A percentile compares a stretch with the other conserved stretches of the same genome.
These are phyloP conservation scores for Malaclemys terrapin DNA, from an alignment of 2,113 vertebrate species.

Conservation along the genomic window DNA sequence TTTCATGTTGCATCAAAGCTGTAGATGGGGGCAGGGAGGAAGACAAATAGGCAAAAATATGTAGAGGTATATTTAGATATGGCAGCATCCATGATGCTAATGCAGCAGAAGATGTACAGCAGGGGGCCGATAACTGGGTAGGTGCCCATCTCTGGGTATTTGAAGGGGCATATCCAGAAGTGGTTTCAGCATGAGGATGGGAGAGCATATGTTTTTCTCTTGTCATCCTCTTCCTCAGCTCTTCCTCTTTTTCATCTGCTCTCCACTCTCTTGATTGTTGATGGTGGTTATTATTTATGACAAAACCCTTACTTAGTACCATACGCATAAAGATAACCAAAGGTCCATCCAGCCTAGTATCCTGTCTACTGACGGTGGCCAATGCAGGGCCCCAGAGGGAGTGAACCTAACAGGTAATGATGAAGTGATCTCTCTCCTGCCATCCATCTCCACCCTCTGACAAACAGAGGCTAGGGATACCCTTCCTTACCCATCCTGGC, in stretches of 20 bases:
- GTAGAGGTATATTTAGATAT: no score
- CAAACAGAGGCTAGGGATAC: no score
- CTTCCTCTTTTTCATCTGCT: constrained; percentile 51
- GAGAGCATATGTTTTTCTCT: background rate
- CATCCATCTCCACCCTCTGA: no score
- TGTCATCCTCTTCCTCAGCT: background rate
- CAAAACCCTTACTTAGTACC: background rate
- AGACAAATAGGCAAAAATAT: background rate
- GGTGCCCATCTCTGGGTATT: background rate
- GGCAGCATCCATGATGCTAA: background rate
- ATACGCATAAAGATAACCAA: background rate
- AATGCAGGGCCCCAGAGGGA: no score
- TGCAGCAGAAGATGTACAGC: background rate
- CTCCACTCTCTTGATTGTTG: background rate
- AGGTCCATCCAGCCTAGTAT: no score
- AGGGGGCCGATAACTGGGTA: accelerated
- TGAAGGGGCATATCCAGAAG: background rate
- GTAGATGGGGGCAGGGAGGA: background rate
- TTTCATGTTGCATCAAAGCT: background rate
- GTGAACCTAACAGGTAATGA: no score
- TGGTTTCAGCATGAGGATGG: background rate
- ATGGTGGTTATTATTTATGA: background rate
- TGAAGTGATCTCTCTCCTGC: no score
- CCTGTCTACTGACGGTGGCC: no score
- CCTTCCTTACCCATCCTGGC: no score